A percentile compares a stretch with the other conserved stretches of the same genome.
Evolutionary conservation across 1,140 invertebrate genomes (phyloP).

Genomic region (Phthorimaea operculella): DNA sequence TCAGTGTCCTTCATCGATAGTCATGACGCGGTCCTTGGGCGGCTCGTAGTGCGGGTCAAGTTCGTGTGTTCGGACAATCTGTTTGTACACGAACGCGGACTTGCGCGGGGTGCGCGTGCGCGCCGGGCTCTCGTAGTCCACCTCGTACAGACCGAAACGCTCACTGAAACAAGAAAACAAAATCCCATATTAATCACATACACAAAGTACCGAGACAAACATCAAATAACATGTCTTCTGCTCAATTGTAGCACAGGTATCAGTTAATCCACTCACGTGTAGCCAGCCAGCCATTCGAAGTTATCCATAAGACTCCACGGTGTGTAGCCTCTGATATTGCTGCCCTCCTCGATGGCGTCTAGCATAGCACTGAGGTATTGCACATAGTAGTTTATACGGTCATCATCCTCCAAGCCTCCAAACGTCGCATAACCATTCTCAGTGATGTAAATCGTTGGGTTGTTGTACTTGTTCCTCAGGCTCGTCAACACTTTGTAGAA

Average conservation of each 20-base stretch:
- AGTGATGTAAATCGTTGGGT: slow-evolving; percentile 68
- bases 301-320: slow-evolving; percentile 80
- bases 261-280: slow-evolving; percentile 45
- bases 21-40: slow-evolving; percentile 21
- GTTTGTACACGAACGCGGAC: slow-evolving; percentile 71
- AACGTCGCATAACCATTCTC: slow-evolving; percentile 75
- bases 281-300: slow-evolving; percentile 76
- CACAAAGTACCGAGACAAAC: too few relatives aligned
- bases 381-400: slow-evolving; percentile 56
- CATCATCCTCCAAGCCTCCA: slow-evolving; percentile 61
- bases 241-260: too few relatives aligned
- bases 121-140: slow-evolving; percentile 74
- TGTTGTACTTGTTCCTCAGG: slow-evolving; percentile 70
- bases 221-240: too few relatives aligned
- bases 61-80: slow-evolving; percentile 64
- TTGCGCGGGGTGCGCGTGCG: slow-evolving; percentile 75
- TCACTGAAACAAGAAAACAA: slow-evolving; percentile 50
- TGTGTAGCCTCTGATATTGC: slow-evolving; percentile 75
- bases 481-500: slow-evolving; percentile 34
- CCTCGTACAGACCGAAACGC: slow-evolving; percentile 78
- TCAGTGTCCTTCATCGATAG: slow-evolving; percentile 28
- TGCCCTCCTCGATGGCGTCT: slow-evolving; percentile 74
- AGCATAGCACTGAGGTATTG: slow-evolving; percentile 72
- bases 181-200: too few relatives aligned
- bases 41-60: slow-evolving; percentile 60